Evolutionary conservation across 2,797 vertebrate genomes (phyloP), one percentile per base, ranked within the genome.

Genomic region (Anguilla anguilla): DNA sequence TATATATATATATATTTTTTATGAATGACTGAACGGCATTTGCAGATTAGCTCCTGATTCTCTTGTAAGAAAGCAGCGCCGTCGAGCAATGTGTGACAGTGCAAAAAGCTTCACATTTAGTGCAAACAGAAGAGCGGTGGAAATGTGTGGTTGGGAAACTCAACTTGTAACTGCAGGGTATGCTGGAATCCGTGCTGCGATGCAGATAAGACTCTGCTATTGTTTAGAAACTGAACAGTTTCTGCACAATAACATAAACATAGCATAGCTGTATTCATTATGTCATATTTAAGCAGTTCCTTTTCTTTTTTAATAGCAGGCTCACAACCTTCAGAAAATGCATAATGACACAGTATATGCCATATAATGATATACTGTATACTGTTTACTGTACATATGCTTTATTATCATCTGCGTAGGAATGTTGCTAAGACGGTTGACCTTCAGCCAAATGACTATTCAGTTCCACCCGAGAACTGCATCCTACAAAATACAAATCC

Each of bases 21-120:
- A 85, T n/a, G 89, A 93, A 90, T 90, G 91, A 94, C 92, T 90
- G 89, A 89, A 83, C 46, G 86, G 86, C 39, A 89, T 88, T 88
- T 89, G 87, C 85, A 85, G 83, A 88, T 90, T 89, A 88, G 89
- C 89, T 90, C 93, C 91, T 88, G 86, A 90, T 89, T 91, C 89
- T 90, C 90, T 55, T 91, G 92, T 94, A 92, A 91, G 94, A 93
- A 92, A 92, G 79, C 91, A 87, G 89, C 92, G 92, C 90, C 90
- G 94, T 94, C 88, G 89, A 92, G 94, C 49, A 11, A 49, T 92
- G 93, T 91, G 92, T 92, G 93, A 87, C 88, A 88, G 83, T 83
- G 88, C 93, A 90, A 92, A 89, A 88, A 92, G 90, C 91, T 84
- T 86, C 92, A 89, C 87, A 86, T 87, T 86, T 57, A 57, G 55